Evolutionary conservation across 2,113 vertebrate genomes (phyloP).

Genomic region (Chinchilla lanigera): DNA sequence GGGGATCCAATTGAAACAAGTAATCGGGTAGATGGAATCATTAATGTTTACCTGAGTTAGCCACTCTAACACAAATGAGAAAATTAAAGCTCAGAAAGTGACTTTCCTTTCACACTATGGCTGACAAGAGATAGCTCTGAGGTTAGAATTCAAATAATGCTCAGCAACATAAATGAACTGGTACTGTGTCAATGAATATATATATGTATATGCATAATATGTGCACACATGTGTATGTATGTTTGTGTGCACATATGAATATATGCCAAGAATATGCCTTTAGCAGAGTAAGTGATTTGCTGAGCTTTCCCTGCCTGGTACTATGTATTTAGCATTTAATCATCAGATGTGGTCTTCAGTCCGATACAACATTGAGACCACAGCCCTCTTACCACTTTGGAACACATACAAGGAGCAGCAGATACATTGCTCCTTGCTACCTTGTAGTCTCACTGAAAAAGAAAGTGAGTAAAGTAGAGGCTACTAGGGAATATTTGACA

Average conservation of each 20-base stretch:
- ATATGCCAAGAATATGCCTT: not conserved
- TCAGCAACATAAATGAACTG: not conserved
- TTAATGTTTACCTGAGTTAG: not conserved
- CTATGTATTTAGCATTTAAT: not conserved
- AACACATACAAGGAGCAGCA: not conserved
- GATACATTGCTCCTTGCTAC: not conserved
- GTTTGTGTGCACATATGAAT: not conserved
- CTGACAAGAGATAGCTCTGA: not conserved
- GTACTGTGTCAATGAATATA: not conserved
- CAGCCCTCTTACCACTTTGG: not conserved
- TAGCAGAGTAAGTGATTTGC: not conserved
- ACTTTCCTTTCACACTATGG: not conserved
- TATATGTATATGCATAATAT: no score
- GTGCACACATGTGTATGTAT: not conserved
- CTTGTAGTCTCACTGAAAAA: not conserved
- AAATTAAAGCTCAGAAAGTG: not conserved
- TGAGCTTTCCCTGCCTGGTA: not conserved
- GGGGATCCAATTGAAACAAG: not conserved
- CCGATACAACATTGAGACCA: not conserved
- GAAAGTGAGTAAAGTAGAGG: constrained; percentile 36
- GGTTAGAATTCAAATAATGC: not conserved
- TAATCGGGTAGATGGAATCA: not conserved
- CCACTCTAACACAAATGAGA: constrained; percentile 18
- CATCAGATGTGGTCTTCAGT: not conserved
- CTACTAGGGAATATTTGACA: not conserved